Evolutionary conservation across 1,140 invertebrate species (phyloP), one percentile per base, ranked within the genome.

Genomic region (Drosophila burlai): DNA sequence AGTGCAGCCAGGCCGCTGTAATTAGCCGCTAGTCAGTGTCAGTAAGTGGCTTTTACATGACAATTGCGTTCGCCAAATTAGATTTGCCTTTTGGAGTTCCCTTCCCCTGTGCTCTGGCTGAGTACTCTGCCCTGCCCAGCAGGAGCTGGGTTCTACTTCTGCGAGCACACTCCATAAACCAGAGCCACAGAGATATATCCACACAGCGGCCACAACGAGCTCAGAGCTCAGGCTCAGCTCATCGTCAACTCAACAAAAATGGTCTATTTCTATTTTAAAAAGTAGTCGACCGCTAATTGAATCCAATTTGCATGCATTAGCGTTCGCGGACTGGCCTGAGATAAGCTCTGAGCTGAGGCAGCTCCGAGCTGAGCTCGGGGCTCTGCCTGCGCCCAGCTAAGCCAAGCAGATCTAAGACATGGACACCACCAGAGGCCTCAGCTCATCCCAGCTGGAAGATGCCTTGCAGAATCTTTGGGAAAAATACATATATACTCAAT

Each of bases 301-400:
- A 74, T 74, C 55, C 71, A 74, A 74, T 74, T 74, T 73, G 71
- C 71, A 74, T 74, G 71, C 67, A 74, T 74, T 74, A 74, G 71
- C 55, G 69, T 13, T 50, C 69, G 68, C 11, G 24, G 26, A 2
- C 34, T 13, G 21, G 9, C 16, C 62, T 36, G 31, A 50, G 45
- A 43, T 62, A 13, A 36, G 31, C 63, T 29, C 42, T 36, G 47
- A 38, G 34, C 46, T 42, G 42, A 40, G 24, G 26, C 24, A 24
- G 24, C 62, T 46, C 63, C 50, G 29, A 24, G 36, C 52, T 26
- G 31, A 38, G 29, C 36, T 46, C 38, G 24, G 43, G 65, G 65
- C 67, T 71, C 42, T 66, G 66, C 26, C n/a, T 21, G 16, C 2
- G 29, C 15, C 18, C 24, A 55, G 52, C 26, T 43, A 3, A 16